These are phyloP conservation scores for Noctua janthe DNA, from an alignment of 2,888 invertebrate species.

Conservation along the genomic window DNA sequence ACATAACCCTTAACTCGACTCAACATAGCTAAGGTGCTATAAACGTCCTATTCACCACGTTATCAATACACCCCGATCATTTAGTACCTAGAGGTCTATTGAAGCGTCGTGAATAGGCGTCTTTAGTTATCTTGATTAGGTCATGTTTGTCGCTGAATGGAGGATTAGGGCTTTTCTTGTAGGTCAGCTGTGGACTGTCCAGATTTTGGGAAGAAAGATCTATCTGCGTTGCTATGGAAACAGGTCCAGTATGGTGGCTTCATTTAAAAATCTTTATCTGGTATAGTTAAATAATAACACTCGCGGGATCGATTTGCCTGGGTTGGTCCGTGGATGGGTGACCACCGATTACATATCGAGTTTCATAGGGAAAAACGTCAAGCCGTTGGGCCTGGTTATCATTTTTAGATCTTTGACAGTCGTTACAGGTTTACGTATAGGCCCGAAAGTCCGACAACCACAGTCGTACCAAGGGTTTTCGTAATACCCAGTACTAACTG, in stretches of 20 bases:
- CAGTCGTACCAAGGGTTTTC: too few species aligned
- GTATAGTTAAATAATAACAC: background rate
- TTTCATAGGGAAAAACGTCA: too few species aligned
- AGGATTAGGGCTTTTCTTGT: slow-evolving; percentile 12
- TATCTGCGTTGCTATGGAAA: background rate
- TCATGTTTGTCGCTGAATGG: slow-evolving; percentile 40
- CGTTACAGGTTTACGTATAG: too few species aligned
- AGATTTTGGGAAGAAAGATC: background rate
- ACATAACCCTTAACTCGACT: slow-evolving; percentile 45
- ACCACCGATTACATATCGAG: too few species aligned
- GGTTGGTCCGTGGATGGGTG: background rate
- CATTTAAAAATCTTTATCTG: background rate
- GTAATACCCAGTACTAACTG: too few species aligned
- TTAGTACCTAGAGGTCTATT: slow-evolving; percentile 52
- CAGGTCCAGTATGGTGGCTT: too few species aligned
- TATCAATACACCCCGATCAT: slow-evolving; percentile 62
- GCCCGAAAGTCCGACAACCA: too few species aligned
- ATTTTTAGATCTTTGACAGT: too few species aligned
- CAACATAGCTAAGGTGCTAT: slow-evolving; percentile 28
- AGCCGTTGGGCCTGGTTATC: too few species aligned
- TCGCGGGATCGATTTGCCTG: background rate
- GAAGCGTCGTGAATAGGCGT: slow-evolving; percentile 52
- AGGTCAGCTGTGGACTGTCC: background rate
- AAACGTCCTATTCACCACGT: slow-evolving; percentile 50
- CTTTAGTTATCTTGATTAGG: slow-evolving; percentile 55